A percentile compares a stretch with the other conserved stretches of the same genome.
Conservation (phyloP, 2,113 vertebrate species). For the Australoheros scitulus region DNA sequence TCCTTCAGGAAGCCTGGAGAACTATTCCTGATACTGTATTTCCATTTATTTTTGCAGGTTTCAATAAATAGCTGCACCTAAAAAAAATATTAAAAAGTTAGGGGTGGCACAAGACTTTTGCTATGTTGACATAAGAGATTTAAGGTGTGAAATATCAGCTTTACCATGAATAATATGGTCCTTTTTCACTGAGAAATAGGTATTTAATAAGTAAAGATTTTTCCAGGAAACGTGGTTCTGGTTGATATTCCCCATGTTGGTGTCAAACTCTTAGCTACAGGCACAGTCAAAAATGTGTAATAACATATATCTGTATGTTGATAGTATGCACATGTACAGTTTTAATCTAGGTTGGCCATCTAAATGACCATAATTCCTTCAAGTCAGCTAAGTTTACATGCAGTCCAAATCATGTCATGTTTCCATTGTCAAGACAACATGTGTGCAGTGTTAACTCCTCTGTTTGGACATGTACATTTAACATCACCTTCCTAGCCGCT, state of each 20-base stretch:
- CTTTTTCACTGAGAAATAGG: neutral
- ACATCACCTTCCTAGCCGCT: conserved; percentile 51
- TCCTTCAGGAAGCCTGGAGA: too few species aligned
- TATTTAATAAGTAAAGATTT: neutral
- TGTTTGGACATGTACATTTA: conserved; percentile 57
- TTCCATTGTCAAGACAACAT: conserved; percentile 12
- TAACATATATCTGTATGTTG: neutral
- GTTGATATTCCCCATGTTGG: neutral
- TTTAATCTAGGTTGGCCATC: neutral
- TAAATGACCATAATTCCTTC: conserved; percentile 1
- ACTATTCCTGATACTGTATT: neutral
- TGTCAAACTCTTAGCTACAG: neutral
- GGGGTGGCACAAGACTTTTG: neutral
- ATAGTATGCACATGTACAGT: neutral
- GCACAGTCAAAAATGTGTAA: neutral
- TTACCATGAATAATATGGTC: neutral
- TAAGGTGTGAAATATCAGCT: neutral
- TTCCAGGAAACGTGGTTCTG: neutral
- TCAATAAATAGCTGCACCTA: neutral
- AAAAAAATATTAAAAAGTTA: neutral
- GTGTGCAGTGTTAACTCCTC: conserved; percentile 17
- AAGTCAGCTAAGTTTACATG: conserved; percentile 4
- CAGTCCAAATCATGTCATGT: conserved; percentile 5
- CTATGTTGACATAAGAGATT: neutral
- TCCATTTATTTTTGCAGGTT: neutral